Percentiles rank a stretch among this genome's conserved stretches.
These are phyloP conservation scores for Mus spicilegus DNA, from an alignment of 2,113 vertebrate genomes.

Conservation along the genomic window DNA sequence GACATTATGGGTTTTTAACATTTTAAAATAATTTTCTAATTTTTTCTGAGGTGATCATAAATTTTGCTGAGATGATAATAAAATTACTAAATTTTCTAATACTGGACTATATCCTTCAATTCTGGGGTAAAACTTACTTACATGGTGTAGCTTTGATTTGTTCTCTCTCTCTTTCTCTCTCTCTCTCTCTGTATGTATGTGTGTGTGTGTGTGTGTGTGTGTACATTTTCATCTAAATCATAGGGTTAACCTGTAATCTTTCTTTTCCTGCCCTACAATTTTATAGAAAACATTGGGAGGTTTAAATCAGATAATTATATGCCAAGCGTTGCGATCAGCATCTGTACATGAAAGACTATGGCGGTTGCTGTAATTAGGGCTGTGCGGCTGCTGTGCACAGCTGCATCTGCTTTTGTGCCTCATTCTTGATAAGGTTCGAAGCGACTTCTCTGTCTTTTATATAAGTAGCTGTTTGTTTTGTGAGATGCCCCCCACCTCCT, in stretches of 20 bases:
- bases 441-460: constrained; percentile 39
- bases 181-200: not conserved
- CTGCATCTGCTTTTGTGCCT: not conserved
- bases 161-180: not conserved
- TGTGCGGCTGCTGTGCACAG: not conserved
- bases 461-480: not conserved
- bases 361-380: not conserved
- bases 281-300: not conserved
- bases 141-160: not conserved
- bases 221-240: not conserved
- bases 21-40: constrained; percentile 33
- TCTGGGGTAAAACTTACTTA: not conserved
- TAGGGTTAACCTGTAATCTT: constrained; percentile 5
- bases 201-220: not conserved
- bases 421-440: not conserved
- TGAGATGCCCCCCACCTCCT: not conserved
- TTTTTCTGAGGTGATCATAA: not conserved
- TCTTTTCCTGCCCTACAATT: not conserved
- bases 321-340: not conserved
- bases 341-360: not conserved
- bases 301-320: not conserved
- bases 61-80: constrained; percentile 1
- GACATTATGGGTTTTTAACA: not conserved
- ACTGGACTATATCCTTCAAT: constrained; percentile 14
- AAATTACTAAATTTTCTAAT: constrained; percentile 49